Evolutionary conservation across 2,113 vertebrate genomes (phyloP).

Genomic region (Brevimyrus niger): DNA sequence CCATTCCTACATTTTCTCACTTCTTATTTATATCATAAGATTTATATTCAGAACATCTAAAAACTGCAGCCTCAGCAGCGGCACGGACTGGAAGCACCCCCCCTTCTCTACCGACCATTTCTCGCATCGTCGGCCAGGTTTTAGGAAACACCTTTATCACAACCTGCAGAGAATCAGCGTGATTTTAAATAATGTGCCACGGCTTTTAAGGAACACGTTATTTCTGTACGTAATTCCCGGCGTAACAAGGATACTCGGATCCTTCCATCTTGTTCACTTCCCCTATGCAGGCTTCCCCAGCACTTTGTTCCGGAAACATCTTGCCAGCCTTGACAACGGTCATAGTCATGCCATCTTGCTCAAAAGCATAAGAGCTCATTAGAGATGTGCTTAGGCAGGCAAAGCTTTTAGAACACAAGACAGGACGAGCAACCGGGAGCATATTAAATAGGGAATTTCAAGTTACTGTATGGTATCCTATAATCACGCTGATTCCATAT

Average conservation of each 20-base stretch:
- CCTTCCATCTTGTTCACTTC: not conserved
- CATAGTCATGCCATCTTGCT: constrained; percentile 6
- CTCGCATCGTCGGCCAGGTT: not conserved
- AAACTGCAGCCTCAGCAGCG: not conserved
- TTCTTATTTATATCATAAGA: not conserved
- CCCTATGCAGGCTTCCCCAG: not conserved
- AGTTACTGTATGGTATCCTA: constrained; percentile 32
- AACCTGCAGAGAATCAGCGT: not conserved
- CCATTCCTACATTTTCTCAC: not conserved
- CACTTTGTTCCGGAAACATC: not conserved
- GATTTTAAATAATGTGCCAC: not conserved
- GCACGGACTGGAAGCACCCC: not conserved
- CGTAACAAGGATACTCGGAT: not conserved
- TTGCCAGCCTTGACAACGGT: constrained; percentile 7
- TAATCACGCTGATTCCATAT: constrained; percentile 36
- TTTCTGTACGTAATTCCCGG: not conserved
- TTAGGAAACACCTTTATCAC: not conserved
- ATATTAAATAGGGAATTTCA: constrained; percentile 54
- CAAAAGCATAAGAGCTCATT: constrained; percentile 22
- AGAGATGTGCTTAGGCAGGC: constrained; percentile 38
- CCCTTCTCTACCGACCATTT: not conserved
- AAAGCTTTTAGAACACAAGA: constrained; percentile 42
- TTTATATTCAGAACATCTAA: not conserved
- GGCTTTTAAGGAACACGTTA: not conserved
- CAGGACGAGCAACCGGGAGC: constrained; percentile 34